Conservation (phyloP, 23 tunicate species). For the Ascidia mentula region DNA sequence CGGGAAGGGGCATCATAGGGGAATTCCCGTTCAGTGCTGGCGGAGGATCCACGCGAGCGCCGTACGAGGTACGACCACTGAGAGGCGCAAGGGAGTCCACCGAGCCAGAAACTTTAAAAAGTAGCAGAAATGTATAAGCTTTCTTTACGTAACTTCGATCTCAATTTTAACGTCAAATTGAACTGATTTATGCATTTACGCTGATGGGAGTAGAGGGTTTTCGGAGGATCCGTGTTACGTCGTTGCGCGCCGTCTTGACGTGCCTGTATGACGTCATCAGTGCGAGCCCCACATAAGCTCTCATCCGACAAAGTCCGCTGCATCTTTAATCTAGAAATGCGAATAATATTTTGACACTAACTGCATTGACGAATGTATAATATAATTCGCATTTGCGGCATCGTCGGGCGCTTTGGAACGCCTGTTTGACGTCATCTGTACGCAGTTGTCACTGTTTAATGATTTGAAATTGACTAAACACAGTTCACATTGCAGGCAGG, state of each 20-base stretch:
- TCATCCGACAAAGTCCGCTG: conserved; percentile 74
- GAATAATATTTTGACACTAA: no score
- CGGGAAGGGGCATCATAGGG: conserved; percentile 44
- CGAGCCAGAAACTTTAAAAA: conserved; percentile 30
- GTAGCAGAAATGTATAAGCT: not conserved
- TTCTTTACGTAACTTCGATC: not conserved
- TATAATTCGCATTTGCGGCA: no score
- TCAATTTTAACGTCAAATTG: not conserved
- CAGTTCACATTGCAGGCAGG: no score
- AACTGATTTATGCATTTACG: not conserved
- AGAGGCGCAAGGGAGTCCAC: conserved; percentile 32
- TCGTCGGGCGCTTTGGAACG: no score
- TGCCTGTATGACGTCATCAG: not conserved
- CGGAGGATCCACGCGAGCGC: not conserved
- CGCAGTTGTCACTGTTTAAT: no score
- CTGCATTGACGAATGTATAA: no score
- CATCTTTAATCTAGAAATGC: not conserved
- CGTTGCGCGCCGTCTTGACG: not conserved
- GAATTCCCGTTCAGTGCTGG: conserved; percentile 2
- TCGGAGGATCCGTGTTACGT: not conserved
- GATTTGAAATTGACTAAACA: no score
- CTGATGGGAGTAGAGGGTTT: not conserved
- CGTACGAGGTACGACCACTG: not conserved
- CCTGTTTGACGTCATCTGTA: no score
- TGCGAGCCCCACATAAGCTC: conserved; percentile 69